These are phyloP conservation scores for Parochlus steinenii DNA, from an alignment of 2,888 invertebrate genomes.

Conservation along the genomic window DNA sequence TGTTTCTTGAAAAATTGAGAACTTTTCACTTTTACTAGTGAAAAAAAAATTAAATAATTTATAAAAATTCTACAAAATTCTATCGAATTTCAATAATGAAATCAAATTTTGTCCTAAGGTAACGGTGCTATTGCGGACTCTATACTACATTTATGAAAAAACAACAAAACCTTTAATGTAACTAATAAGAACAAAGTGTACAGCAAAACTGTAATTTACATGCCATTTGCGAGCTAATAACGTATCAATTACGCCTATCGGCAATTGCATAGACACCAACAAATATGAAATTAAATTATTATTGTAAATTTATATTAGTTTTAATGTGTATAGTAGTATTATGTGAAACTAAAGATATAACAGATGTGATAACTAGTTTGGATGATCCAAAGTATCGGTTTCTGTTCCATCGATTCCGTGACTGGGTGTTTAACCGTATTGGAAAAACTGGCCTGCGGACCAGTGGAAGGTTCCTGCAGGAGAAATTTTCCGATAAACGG, in stretches of 20 bases:
- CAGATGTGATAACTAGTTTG: conserved; percentile 13
- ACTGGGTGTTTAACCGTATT: conserved; percentile 16
- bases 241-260: neutral
- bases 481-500: conserved; percentile 14
- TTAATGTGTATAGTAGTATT: neutral
- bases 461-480: conserved; percentile 17
- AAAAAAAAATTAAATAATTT: too few relatives aligned
- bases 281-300: neutral
- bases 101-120: too few relatives aligned
- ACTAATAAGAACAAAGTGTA: too few relatives aligned
- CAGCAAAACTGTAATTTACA: neutral
- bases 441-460: conserved; percentile 15
- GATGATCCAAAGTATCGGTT: conserved; percentile 15
- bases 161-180: too few relatives aligned
- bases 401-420: conserved; percentile 17
- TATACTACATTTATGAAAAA: too few relatives aligned
- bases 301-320: neutral
- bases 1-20: too few relatives aligned
- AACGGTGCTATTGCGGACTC: too few relatives aligned
- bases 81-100: too few relatives aligned
- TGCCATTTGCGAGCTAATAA: neutral
- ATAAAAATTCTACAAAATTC: too few relatives aligned
- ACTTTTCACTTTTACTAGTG: too few relatives aligned
- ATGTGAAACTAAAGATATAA: conserved; percentile 2
- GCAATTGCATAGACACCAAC: neutral